These are phyloP conservation scores for Noctilio leporinus DNA, from an alignment of 2,113 vertebrate species.

Conservation along the genomic window DNA sequence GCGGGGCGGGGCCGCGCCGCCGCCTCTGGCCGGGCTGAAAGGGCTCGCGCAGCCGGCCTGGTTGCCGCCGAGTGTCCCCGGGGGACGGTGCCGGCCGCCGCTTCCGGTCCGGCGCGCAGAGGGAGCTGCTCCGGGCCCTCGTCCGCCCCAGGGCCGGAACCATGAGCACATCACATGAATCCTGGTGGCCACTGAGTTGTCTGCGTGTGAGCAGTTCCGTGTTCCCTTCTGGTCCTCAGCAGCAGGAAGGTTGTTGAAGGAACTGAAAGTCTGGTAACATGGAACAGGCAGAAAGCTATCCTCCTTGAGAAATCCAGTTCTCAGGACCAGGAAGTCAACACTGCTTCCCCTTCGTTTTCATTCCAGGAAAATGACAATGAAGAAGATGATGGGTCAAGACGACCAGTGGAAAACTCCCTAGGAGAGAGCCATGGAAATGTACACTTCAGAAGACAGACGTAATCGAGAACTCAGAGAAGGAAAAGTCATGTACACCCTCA, in stretches of 20 bases:
- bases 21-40: neutral
- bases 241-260: neutral
- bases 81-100: neutral
- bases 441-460: conserved; percentile 45
- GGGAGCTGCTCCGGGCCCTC: neutral
- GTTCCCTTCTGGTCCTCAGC: neutral
- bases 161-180: neutral
- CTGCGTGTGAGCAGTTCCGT: neutral
- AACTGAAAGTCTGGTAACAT: neutral
- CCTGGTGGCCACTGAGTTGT: neutral
- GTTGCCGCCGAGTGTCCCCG: neutral
- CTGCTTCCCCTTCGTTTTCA: neutral
- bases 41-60: neutral
- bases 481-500: conserved; percentile 54
- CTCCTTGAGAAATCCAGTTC: neutral
- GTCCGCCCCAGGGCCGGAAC: neutral
- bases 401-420: conserved; percentile 57
- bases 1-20: conserved; percentile 15
- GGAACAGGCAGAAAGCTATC: neutral
- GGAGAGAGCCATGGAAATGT: conserved; percentile 63
- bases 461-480: conserved; percentile 65
- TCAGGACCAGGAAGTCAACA: neutral
- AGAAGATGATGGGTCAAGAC: conserved; percentile 29
- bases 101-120: neutral
- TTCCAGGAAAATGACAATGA: neutral